Evolutionary conservation across 2,888 invertebrate species (phyloP), one percentile per base, ranked within the genome.

Genomic region (Pyrocoelia pectoralis): DNA sequence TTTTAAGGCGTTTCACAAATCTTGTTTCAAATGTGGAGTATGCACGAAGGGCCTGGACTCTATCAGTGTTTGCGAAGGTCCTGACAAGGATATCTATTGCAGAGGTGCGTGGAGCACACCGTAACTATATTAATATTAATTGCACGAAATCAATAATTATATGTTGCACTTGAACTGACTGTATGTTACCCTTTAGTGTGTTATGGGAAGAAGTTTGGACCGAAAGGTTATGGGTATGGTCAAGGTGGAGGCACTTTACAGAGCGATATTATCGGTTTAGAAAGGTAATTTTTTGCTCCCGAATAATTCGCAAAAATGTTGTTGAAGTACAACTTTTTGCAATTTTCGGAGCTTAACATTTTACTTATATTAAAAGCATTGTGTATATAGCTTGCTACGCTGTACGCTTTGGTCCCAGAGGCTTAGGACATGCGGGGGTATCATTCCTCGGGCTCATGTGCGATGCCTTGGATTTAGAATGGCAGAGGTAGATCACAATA

Each of bases 171-270:
- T 64, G 56, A n/a, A 62, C 61, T 66, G 61, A 60, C 54, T 38
- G 62, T 66, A 64, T 70, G 68, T 72, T 65, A 70, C 70, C 67
- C 61, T 79, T 77, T 84, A 94, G 93, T 93, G 79, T 98, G 98
- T 88, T 97, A 98, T 86, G 94, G 91, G 81, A 95, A 96, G 88
- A 94, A 91, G 87, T 97, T 94, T 85, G 98, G 98, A 77, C 97
- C 97, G 77, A 97, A 94, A 85, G 95, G 95, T 83, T 97, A 97
- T 83, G 97, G 97, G 78, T 97, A 95, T 84, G 98, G 98, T 78
- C 94, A 95, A 85, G 98, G 98, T 80, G 95, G 93, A 80, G 95
- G 95, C 80, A 94, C 94, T 74, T 87, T 95, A 79, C 94, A 95
- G 85, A 93, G 93, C 83, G 95, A 95, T 85, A 89, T 89, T 84